These are phyloP conservation scores for Drosophila mulleri DNA, from an alignment of 2,888 invertebrate species.

Conservation along the genomic window DNA sequence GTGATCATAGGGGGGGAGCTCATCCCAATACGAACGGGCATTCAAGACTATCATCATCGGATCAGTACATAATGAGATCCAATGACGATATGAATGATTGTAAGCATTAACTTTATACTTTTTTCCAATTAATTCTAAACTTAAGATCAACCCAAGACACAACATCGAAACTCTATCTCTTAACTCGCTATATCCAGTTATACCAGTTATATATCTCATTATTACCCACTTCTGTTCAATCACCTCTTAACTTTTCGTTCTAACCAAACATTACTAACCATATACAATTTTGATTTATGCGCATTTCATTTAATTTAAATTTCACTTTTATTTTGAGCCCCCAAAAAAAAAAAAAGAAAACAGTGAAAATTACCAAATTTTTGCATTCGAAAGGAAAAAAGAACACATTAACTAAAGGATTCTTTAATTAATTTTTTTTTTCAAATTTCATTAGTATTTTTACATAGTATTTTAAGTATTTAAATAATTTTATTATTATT, in stretches of 20 bases:
- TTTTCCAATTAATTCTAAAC: conserved; percentile 55
- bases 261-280: conserved; percentile 73
- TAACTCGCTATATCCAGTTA: conserved; percentile 74
- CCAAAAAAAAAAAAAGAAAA: conserved; percentile 29
- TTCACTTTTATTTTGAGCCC: conserved; percentile 22
- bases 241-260: conserved; percentile 54
- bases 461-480: conserved; percentile 40
- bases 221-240: conserved; percentile 41
- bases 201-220: conserved; percentile 60
- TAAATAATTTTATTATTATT: conserved; percentile 13
- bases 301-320: conserved; percentile 40
- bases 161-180: conserved; percentile 64
- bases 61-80: conserved; percentile 86
- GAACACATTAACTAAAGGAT: conserved; percentile 58
- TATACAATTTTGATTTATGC: conserved; percentile 58
- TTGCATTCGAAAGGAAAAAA: conserved; percentile 53
- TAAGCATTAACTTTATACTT: conserved; percentile 84
- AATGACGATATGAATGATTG: conserved; percentile 86
- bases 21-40: conserved; percentile 86
- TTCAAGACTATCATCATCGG: conserved; percentile 86
- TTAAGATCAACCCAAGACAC: conserved; percentile 51
- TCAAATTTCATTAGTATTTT: conserved; percentile 4
- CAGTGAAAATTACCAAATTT: conserved; percentile 46
- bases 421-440: conserved; percentile 12
- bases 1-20: conserved; percentile 86